These are phyloP conservation scores for Drosophila putrida DNA, from an alignment of 2,888 invertebrate species.

Conservation along the genomic window DNA sequence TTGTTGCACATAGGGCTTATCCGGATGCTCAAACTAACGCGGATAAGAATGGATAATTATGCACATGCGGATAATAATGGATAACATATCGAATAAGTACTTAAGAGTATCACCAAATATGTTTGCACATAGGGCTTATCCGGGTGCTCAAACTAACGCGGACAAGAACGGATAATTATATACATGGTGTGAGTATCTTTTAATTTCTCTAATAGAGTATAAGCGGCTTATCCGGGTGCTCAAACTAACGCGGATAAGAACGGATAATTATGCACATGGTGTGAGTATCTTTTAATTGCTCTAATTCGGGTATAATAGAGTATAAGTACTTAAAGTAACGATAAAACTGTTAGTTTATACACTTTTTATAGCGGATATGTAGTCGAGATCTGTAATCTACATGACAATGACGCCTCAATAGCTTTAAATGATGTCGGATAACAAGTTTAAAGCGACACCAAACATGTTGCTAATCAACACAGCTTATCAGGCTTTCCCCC, in stretches of 20 bases:
- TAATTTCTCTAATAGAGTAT: not conserved
- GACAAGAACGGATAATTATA: slow-evolving; percentile 5
- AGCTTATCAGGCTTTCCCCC: slow-evolving; percentile 18
- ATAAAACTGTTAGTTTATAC: not conserved
- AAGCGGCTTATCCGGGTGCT: not conserved
- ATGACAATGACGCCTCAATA: slow-evolving; percentile 5
- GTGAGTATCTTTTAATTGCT: not conserved
- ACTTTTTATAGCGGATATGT: not conserved
- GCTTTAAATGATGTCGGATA: slow-evolving; percentile 15
- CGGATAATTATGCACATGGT: not conserved
- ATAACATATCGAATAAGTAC: not conserved
- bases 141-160: not conserved
- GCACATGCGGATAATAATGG: not conserved
- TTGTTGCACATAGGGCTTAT: too few relatives aligned
- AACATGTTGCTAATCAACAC: slow-evolving; percentile 5
- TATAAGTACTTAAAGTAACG: not conserved
- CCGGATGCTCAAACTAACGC: too few relatives aligned
- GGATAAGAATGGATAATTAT: not conserved
- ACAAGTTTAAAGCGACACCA: not conserved
- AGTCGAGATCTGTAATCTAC: not conserved
- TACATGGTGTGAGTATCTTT: not conserved
- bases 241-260: not conserved
- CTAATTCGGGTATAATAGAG: not conserved
- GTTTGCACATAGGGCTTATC: not conserved
- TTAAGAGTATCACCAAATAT: too few relatives aligned